Evolutionary conservation across 2,113 vertebrate species (phyloP).

Genomic region (Equus przewalskii): DNA sequence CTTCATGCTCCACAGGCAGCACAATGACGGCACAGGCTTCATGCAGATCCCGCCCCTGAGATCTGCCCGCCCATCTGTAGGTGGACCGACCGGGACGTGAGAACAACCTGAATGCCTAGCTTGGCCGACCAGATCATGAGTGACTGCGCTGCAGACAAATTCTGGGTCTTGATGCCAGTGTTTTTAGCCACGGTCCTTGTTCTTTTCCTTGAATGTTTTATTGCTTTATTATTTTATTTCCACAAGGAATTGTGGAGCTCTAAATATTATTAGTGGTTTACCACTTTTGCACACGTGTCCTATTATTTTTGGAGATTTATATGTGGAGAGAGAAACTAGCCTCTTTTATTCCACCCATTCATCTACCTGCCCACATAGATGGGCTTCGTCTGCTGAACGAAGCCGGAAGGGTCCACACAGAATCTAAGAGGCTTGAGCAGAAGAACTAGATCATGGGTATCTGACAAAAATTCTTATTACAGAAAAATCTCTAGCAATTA

Average conservation of each 20-base stretch:
- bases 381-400: constrained; percentile 23
- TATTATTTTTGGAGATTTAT: constrained; percentile 76
- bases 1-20: background rate
- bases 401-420: constrained; percentile 49
- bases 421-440: constrained; percentile 58
- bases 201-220: constrained; percentile 64
- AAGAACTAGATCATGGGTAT: background rate
- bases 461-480: constrained; percentile 11
- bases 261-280: constrained; percentile 81
- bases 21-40: background rate
- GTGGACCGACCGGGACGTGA: background rate
- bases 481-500: constrained; percentile 39
- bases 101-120: background rate
- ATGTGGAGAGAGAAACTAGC: constrained; percentile 54
- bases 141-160: constrained; percentile 18
- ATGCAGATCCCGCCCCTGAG: background rate
- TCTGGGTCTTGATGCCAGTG: constrained; percentile 11
- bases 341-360: constrained; percentile 48
- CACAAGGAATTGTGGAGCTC: constrained; percentile 80
- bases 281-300: constrained; percentile 72
- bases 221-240: constrained; percentile 80
- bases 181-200: constrained; percentile 40
- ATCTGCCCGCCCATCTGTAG: background rate
- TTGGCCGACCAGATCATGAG: background rate
- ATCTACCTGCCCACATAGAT: constrained; percentile 66